A percentile compares a stretch with the other conserved stretches of the same genome.
These are phyloP conservation scores for Paramormyrops hopkinsi DNA, from an alignment of 2,797 vertebrate species.

Conservation along the genomic window DNA sequence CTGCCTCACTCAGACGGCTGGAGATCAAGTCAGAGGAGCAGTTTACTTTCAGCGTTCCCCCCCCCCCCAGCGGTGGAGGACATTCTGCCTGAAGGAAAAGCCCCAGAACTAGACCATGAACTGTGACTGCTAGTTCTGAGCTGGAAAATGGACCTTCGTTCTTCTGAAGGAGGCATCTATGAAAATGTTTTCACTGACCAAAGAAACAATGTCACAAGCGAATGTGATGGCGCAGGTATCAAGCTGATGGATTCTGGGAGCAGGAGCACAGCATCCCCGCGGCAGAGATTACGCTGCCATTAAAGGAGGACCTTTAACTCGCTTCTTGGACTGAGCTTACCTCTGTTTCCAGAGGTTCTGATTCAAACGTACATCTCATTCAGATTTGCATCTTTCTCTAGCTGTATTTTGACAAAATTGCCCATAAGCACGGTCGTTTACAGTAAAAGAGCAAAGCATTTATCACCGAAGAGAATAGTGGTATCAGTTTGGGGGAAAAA, in stretches of 20 bases:
- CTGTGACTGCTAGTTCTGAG: neutral
- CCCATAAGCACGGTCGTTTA: conserved; percentile 69
- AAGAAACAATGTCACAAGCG: conserved; percentile 56
- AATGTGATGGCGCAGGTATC: conserved; percentile 24
- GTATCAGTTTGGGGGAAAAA: conserved; percentile 42
- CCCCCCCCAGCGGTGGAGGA: neutral
- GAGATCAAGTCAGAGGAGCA: neutral
- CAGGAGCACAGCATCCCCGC: neutral
- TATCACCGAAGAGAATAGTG: conserved; percentile 60
- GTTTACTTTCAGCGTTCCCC: neutral
- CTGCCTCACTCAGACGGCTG: neutral
- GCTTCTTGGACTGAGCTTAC: conserved; percentile 64
- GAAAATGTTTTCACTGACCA: conserved; percentile 83
- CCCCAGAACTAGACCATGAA: neutral
- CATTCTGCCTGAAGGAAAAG: neutral
- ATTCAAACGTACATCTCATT: conserved; percentile 30
- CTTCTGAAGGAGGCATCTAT: conserved; percentile 48
- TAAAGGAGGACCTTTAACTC: conserved; percentile 48
- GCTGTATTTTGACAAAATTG: conserved; percentile 64
- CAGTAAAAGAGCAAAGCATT: conserved; percentile 51
- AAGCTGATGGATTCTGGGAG: conserved; percentile 26
- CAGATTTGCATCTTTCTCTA: conserved; percentile 63
- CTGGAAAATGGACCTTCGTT: neutral
- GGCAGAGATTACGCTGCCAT: neutral
- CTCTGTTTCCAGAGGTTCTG: conserved; percentile 49